These are phyloP conservation scores for Zeus faber DNA, from an alignment of 2,113 vertebrate species.

Conservation along the genomic window DNA sequence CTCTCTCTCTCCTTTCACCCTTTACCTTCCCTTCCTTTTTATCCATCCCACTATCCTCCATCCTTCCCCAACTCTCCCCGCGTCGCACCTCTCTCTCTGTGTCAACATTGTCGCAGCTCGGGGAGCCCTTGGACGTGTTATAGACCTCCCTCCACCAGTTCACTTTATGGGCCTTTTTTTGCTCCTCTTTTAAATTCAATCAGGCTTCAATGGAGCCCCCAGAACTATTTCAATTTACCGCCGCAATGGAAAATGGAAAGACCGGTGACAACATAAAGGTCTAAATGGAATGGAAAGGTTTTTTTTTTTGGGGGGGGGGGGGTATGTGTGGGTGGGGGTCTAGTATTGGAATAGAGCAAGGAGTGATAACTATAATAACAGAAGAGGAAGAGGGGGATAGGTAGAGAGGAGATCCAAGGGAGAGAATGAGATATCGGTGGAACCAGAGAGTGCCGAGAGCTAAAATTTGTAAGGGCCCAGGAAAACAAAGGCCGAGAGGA, in stretches of 20 bases:
- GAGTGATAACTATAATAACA: no score
- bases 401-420: not conserved
- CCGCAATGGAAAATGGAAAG: conserved; percentile 55
- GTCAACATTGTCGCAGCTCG: no score
- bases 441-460: no score
- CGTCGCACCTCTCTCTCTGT: conserved; percentile 21
- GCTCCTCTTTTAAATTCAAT: conserved; percentile 60
- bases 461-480: no score
- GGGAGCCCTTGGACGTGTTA: conserved; percentile 56
- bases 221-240: conserved; percentile 69
- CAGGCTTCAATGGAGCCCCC: conserved; percentile 54
- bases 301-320: no score
- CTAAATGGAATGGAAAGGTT: conserved; percentile 50
- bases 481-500: conserved; percentile 49
- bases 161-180: conserved; percentile 62
- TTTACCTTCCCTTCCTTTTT: no score
- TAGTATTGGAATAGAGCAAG: no score
- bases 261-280: conserved; percentile 54
- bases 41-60: no score
- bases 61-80: not conserved
- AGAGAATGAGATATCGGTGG: conserved; percentile 13
- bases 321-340: no score
- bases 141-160: conserved; percentile 57
- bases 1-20: conserved; percentile 15
- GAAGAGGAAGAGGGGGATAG: conserved; percentile 34